Evolutionary conservation across 2,797 vertebrate genomes (phyloP).

Genomic region (Lophius americanus): DNA sequence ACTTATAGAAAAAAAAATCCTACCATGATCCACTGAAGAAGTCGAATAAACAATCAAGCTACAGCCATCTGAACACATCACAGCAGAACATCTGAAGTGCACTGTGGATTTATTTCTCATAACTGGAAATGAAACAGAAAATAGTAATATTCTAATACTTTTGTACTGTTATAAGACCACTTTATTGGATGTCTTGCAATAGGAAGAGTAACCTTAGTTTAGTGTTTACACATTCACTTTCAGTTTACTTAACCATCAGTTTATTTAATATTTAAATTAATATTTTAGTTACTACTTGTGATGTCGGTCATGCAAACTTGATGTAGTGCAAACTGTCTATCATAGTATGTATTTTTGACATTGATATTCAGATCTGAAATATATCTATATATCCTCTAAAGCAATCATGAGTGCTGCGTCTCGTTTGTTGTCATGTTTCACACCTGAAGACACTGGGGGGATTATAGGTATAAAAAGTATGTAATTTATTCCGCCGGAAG

Average conservation of each 20-base stretch:
- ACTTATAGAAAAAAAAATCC: constrained; percentile 37
- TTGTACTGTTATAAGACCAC: constrained; percentile 98
- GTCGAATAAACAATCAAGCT: constrained; percentile 67
- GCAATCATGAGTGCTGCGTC: constrained; percentile 64
- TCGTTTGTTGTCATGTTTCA: constrained; percentile 49
- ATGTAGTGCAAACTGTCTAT: constrained; percentile 99
- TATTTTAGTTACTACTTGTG: constrained; percentile 98
- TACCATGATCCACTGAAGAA: constrained; percentile 85
- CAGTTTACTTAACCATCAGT: constrained; percentile 83
- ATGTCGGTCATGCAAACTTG: constrained; percentile 94
- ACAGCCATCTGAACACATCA: constrained; percentile 60
- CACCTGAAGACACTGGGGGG: background rate
- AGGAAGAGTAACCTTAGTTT: constrained; percentile 93
- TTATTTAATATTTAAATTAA: constrained; percentile 99
- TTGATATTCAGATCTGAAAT: constrained; percentile 96
- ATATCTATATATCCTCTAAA: constrained; percentile 91
- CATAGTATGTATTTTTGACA: constrained; percentile 99
- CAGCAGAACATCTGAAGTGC: constrained; percentile 83
- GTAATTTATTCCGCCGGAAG: background rate
- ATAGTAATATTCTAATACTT: constrained; percentile 88
- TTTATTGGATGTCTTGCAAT: constrained; percentile 98
- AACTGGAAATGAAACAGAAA: constrained; percentile 90
- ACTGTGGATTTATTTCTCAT: constrained; percentile 86
- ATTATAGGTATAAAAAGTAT: background rate
- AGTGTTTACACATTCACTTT: constrained; percentile 98